Evolutionary conservation across 1,140 invertebrate genomes (phyloP), one percentile per base, ranked within the genome.

Genomic region (Schlechtendalia chinensis): DNA sequence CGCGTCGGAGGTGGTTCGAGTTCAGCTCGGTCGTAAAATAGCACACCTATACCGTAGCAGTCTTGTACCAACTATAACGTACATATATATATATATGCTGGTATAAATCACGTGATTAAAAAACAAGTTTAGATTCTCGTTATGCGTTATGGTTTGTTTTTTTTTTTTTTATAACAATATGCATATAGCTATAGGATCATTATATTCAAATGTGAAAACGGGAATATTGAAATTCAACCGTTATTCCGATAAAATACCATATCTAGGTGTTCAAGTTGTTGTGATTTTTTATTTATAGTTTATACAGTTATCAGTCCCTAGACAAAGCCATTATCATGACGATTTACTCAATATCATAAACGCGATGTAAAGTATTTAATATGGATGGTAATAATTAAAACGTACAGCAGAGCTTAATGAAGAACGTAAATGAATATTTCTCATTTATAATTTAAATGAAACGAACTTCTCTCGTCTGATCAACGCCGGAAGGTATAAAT

Each of bases 51-150:
- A 19, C 27, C 32, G 17, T 32, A 19, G 10, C 59, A 59, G 17
- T 59, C 11, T 45, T 24, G 22, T 45, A 59, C 24, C 16, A 32
- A 1, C 32, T 77, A 59, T 39, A 4, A 4, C 8, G 8, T 39
- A 4, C 8, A 39, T 39, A 39, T 39, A 39, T 39, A 39, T 39
- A 39, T 39, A 39, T 39, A 39, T 39, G 32, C 32, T 39, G 32
- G 32, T 39, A 39, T 39, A 8, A 39, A 39, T 77, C 29, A 77
- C n/a, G n/a, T 11, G n/a, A 39, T 53, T 17, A 11, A 71, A 53
- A 75, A 77, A 77, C 50, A 14, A 72, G 50, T 77, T 59, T 77
- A 22, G 8, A 29, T 29, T n/a, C 32, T 12, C 6, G 12, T 58
- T 16, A 32, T 12, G 29, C 19, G 27, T 63, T 63, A 32, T 32